Conservation (phyloP, 2,797 vertebrate genomes). For the Gouania willdenowi region DNA sequence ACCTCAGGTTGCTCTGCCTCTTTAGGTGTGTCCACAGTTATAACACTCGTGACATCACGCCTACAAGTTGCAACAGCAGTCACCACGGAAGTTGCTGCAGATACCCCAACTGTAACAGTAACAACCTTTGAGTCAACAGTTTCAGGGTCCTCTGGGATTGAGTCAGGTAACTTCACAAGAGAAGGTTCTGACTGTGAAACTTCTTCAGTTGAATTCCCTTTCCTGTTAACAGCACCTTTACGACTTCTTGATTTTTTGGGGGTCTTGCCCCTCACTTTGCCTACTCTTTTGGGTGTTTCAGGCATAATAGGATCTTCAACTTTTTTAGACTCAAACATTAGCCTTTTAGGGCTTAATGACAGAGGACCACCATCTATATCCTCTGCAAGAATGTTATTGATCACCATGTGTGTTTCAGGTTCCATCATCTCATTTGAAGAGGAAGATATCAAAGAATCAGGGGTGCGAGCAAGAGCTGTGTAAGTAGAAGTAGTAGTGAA, state of each 20-base stretch:
- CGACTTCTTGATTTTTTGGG: constrained; percentile 77
- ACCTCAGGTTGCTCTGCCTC: constrained; percentile 80
- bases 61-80: constrained; percentile 78
- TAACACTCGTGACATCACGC: constrained; percentile 70
- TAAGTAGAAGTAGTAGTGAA: constrained; percentile 85
- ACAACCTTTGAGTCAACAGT: constrained; percentile 72
- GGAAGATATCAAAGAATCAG: constrained; percentile 70
- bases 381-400: constrained; percentile 77
- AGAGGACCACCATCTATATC: constrained; percentile 58
- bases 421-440: constrained; percentile 81
- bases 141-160: constrained; percentile 78
- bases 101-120: constrained; percentile 59
- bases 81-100: constrained; percentile 69
- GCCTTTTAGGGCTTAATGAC: constrained; percentile 44
- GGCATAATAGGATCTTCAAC: constrained; percentile 45
- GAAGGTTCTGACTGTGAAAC: constrained; percentile 64
- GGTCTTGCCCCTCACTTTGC: constrained; percentile 82
- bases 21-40: constrained; percentile 76
- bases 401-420: constrained; percentile 80
- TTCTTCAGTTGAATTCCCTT: constrained; percentile 57
- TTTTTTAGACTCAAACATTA: constrained; percentile 67
- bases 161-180: constrained; percentile 74
- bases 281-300: constrained; percentile 79
- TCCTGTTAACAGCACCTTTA: constrained; percentile 79
- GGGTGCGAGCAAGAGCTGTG: constrained; percentile 69